phyloP scores from a whole-genome alignment of 2,797 vertebrate genomes.

The Megalops cyprinoides region DNA sequence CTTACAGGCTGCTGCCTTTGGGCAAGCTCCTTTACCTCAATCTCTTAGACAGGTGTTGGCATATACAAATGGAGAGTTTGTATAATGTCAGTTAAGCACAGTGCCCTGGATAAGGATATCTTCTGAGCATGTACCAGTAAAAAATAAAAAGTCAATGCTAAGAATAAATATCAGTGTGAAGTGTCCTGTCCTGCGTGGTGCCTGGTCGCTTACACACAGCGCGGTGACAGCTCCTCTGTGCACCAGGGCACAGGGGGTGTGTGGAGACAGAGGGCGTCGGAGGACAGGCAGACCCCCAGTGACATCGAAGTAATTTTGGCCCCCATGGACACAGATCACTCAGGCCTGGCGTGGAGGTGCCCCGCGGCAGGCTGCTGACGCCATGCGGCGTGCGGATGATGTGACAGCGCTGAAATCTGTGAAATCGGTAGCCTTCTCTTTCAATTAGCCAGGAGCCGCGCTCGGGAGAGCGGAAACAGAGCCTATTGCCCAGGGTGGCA shows the following conservation, averaged over 20 bases:
- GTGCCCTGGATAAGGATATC: neutral
- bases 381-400: conserved; percentile 3
- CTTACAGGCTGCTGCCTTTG: too few species aligned
- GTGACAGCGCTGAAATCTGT: conserved; percentile 18
- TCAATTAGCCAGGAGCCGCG: neutral
- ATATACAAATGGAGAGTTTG: neutral
- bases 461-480: conserved; percentile 4
- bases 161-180: neutral
- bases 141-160: neutral
- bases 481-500: neutral
- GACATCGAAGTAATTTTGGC: too few species aligned
- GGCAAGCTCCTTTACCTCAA: too few species aligned
- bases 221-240: neutral
- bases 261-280: neutral
- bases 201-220: too few species aligned
- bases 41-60: too few species aligned
- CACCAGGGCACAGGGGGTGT: neutral
- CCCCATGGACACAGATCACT: neutral
- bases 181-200: neutral
- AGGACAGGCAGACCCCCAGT: neutral
- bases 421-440: conserved; percentile 17
- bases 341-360: neutral
- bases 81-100: neutral
- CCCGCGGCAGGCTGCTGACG: neutral
- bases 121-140: neutral